Base-by-base conservation (phyloP, 1,140 invertebrate species). In the Lordiphosa mommai region DNA sequence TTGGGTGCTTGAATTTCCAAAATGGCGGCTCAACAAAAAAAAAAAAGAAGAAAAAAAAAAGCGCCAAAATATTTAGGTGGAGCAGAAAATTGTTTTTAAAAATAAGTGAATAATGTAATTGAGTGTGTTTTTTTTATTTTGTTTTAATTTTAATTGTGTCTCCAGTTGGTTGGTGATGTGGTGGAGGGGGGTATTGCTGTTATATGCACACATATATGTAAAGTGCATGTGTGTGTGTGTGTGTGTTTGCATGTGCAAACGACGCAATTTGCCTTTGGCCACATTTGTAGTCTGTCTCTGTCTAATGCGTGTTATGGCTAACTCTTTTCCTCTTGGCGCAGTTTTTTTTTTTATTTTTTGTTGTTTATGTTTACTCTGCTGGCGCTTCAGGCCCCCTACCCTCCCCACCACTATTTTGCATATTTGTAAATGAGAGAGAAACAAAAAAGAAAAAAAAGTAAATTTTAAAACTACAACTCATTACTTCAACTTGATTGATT, bases 401-500 rank as follows among this genome's bases (percentile, higher is more conserved):
- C 20, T n/a, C n/a, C 3, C 20, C n/a, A 4, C 30, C 12, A 17
- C 27, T 40, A 38, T 40, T 47, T 4, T 46, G 23, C 17, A 12
- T 52, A 16, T 32, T 17, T 59, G 40, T 40, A 58, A 56, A 37
- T 46, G 10, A n/a, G 7, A n/a, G n/a, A 23, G n/a, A 46, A 9
- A 10, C 13, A 23, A 46, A 7, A 53, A 7, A 32, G 43, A 23
- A 12, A n/a, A n/a, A n/a, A 50, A 40, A 58, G 46, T 55, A 50
- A 30, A 43, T 50, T 32, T 48, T 34, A 50, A 76, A 76, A 59
- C 61, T 72, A 61, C 67, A 67, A 76, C 57, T 76, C 72, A 76
- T 76, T 76, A 63, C 72, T 76, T 76, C 72, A 76, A 55, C 67
- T 55, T 72, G 61, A 59, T 77, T 77, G 68, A 72, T 67, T 76